A percentile compares a stretch with the other conserved stretches of the same genome.
phyloP scores from a whole-genome alignment of 2,888 invertebrate species.

The Furcula furcula region DNA sequence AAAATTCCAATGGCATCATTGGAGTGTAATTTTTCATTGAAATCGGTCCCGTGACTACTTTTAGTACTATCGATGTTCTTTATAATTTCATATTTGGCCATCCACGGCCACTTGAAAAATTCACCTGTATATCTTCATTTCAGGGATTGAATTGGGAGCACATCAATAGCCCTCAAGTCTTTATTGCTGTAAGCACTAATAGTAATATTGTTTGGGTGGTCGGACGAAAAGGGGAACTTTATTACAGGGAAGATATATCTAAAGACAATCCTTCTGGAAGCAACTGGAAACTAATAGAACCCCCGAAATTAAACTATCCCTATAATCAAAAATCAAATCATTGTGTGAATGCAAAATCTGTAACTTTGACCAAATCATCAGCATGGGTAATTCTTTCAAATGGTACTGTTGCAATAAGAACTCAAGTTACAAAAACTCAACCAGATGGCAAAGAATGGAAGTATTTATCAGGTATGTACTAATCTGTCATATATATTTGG shows the following conservation, averaged over 20 bases:
- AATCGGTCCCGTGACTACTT: too few relatives aligned
- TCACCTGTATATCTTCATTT: conserved; percentile 14
- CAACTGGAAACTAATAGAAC: conserved; percentile 91
- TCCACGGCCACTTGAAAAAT: too few relatives aligned
- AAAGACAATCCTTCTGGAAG: conserved; percentile 84
- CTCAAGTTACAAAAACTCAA: conserved; percentile 87
- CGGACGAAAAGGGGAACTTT: conserved; percentile 92
- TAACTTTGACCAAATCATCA: conserved; percentile 86
- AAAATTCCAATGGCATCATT: too few relatives aligned
- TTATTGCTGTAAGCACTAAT: conserved; percentile 87
- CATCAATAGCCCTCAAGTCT: conserved; percentile 89
- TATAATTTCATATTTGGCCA: too few relatives aligned
- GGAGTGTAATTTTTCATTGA: too few relatives aligned
- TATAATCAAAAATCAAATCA: conserved; percentile 53
- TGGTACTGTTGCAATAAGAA: conserved; percentile 88
- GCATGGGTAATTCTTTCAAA: conserved; percentile 92
- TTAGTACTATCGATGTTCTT: too few relatives aligned
- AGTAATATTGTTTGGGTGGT: conserved; percentile 91
- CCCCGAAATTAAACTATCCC: conserved; percentile 60
- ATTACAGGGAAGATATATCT: conserved; percentile 89
- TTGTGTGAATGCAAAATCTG: conserved; percentile 84
- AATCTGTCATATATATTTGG: too few relatives aligned
- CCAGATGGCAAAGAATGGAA: conserved; percentile 94
- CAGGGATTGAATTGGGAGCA: conserved; percentile 91
- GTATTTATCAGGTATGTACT: conserved; percentile 79